These are phyloP conservation scores for Rutpela maculata DNA, from an alignment of 2,888 invertebrate genomes.

Conservation along the genomic window DNA sequence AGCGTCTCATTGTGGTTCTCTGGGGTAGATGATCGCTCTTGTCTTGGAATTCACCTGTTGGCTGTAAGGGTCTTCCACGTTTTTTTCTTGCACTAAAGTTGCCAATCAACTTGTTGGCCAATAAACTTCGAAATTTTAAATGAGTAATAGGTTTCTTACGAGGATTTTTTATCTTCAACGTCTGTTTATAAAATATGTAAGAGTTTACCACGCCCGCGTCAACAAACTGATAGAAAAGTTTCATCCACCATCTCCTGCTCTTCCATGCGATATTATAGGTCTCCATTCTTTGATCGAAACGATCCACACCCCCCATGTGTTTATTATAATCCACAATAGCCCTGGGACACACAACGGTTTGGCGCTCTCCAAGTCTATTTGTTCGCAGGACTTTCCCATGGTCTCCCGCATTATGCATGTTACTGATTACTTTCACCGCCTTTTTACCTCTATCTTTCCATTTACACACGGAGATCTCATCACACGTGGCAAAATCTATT, in stretches of 20 bases:
- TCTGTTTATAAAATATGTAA: not conserved
- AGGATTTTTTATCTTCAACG: too few relatives aligned
- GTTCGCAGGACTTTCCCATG: too few relatives aligned
- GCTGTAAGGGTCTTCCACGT: not conserved
- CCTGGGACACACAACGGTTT: slow-evolving; percentile 59
- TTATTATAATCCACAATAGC: slow-evolving; percentile 61
- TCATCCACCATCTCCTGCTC: slow-evolving; percentile 36
- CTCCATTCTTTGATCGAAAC: slow-evolving; percentile 61
- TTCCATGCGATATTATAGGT: slow-evolving; percentile 60
- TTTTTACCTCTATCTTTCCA: slow-evolving; percentile 64
- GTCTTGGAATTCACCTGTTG: too few relatives aligned
- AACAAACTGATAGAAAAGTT: slow-evolving; percentile 6
- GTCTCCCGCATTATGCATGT: too few relatives aligned
- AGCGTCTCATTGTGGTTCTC: not conserved
- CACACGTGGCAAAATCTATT: too few relatives aligned
- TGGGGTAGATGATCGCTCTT: not conserved
- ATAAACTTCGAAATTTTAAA: too few relatives aligned
- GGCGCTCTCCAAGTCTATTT: too few relatives aligned
- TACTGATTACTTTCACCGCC: slow-evolving; percentile 54
- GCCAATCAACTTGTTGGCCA: not conserved
- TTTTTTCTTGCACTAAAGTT: not conserved
- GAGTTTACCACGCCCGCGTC: not conserved
- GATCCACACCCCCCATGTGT: too few relatives aligned
- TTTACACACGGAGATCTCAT: too few relatives aligned
- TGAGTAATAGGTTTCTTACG: too few relatives aligned